phyloP scores from a whole-genome alignment of 92 coral and sea anemone genomes.

The Chrysogorgia sp. region DNA sequence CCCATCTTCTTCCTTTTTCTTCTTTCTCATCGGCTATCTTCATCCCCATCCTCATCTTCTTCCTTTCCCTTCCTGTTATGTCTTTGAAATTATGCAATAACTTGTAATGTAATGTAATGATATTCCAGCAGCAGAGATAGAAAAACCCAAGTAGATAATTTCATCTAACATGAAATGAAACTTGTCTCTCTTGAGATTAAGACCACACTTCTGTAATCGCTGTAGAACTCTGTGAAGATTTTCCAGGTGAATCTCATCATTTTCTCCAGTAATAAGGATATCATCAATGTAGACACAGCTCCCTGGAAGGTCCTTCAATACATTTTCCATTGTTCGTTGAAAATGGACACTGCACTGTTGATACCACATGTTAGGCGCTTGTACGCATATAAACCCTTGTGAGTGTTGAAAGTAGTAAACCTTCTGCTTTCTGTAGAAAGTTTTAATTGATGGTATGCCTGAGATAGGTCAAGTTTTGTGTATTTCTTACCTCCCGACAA shows the following conservation, averaged over 20 bases:
- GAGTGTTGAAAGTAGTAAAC: conserved; percentile 59
- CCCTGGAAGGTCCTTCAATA: conserved; percentile 7
- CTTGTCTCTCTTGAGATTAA: no score
- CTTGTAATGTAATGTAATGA: no score
- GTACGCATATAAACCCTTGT: conserved; percentile 48
- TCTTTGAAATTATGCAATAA: no score
- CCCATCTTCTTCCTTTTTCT: no score
- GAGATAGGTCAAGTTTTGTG: conserved; percentile 61
- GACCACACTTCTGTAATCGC: no score
- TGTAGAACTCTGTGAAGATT: no score
- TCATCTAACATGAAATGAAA: conserved; percentile 51
- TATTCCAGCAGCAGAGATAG: no score
- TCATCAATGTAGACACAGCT: conserved; percentile 5
- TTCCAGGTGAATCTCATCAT: conserved; percentile 45
- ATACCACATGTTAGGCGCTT: conserved; percentile 42
- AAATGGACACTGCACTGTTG: conserved; percentile 13
- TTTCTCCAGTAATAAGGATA: conserved; percentile 37
- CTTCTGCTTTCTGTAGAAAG: no score
- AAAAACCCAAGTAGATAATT: conserved; percentile 57
- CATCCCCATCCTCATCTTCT: no score
- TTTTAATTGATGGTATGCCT: conserved; percentile 65
- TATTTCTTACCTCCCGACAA: conserved; percentile 49
- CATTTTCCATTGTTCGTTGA: conserved; percentile 14
- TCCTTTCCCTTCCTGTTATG: no score
- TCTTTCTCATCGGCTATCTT: no score